Evolutionary conservation across 2,888 invertebrate species (phyloP).

Genomic region (Rotaria magnacalcarata): DNA sequence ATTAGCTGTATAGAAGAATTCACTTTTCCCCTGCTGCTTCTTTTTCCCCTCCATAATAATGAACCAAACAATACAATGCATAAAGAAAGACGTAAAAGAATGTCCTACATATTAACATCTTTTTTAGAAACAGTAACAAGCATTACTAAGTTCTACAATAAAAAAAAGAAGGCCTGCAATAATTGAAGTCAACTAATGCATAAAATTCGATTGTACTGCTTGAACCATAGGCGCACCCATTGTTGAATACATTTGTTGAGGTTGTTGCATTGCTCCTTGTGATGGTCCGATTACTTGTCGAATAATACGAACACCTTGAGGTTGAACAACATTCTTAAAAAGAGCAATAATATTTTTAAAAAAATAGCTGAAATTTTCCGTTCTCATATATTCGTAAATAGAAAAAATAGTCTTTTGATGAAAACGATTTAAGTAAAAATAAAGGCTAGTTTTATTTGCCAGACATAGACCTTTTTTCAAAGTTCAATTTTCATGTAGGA

Average conservation of each 20-base stretch:
- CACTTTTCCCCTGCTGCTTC: not conserved
- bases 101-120: not conserved
- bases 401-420: too few species aligned
- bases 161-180: not conserved
- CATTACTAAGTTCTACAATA: not conserved
- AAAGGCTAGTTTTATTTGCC: too few species aligned
- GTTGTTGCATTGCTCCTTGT: not conserved
- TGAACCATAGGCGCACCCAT: not conserved
- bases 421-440: too few species aligned
- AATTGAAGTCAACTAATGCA: not conserved
- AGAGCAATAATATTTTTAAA: not conserved
- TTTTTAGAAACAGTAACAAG: not conserved
- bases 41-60: not conserved
- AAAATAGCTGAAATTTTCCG: too few species aligned
- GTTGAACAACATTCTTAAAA: not conserved
- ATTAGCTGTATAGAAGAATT: not conserved
- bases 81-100: not conserved
- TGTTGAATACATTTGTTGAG: not conserved
- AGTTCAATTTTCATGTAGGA: too few species aligned
- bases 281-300: slow-evolving; percentile 12
- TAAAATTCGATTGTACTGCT: not conserved
- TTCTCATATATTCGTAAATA: too few species aligned
- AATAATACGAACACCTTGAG: slow-evolving; percentile 26
- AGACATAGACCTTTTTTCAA: too few species aligned
- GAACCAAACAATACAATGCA: not conserved